Evolutionary conservation across 2,888 invertebrate species (phyloP).

Genomic region (Tetragnatha montana): DNA sequence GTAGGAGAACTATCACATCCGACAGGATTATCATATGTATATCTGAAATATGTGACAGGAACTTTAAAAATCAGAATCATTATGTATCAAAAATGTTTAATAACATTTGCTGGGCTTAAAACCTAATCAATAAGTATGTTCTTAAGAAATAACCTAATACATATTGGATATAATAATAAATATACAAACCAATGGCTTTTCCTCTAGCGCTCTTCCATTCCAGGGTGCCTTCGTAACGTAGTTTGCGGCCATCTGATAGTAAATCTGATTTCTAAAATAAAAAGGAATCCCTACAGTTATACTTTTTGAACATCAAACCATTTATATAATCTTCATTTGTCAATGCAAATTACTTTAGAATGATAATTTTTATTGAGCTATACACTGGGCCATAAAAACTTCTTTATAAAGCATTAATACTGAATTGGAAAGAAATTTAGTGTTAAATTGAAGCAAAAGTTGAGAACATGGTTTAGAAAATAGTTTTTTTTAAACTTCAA

Average conservation of each 20-base stretch:
- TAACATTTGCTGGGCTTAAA: too few species aligned
- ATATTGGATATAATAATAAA: neutral
- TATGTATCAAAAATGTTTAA: too few species aligned
- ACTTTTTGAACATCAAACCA: too few species aligned
- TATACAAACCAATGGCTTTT: conserved; percentile 78
- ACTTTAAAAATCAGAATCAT: neutral
- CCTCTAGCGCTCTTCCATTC: conserved; percentile 92
- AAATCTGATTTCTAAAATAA: conserved; percentile 86
- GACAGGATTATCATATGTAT: conserved; percentile 92
- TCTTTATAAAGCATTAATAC: neutral
- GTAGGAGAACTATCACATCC: conserved; percentile 92
- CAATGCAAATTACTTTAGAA: too few species aligned
- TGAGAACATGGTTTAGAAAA: neutral
- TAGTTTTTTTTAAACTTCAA: neutral
- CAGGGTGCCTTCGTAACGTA: conserved; percentile 90
- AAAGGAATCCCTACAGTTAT: neutral
- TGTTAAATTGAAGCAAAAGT: neutral
- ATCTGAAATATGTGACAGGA: conserved; percentile 78
- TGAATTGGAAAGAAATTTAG: neutral
- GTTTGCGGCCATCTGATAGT: conserved; percentile 86
- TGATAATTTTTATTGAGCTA: too few species aligned
- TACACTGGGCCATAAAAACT: too few species aligned
- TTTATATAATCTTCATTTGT: too few species aligned
- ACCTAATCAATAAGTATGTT: too few species aligned
- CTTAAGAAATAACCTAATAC: too few species aligned